These are phyloP conservation scores for Caenorhabditis afra DNA, from an alignment of 2,888 invertebrate species.

Conservation along the genomic window DNA sequence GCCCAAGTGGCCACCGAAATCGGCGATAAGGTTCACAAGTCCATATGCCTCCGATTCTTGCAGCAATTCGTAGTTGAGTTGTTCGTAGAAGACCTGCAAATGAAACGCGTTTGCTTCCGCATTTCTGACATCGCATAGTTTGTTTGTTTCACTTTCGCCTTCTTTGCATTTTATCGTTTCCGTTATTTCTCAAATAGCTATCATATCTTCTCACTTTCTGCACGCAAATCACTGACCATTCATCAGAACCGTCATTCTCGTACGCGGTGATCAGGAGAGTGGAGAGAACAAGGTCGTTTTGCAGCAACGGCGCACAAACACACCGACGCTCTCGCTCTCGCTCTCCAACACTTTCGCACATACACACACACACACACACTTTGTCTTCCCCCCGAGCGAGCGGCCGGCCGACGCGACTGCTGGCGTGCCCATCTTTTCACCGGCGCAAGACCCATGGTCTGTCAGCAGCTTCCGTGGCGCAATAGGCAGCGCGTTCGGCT, in stretches of 20 bases:
- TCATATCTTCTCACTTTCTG: slow-evolving; percentile 46
- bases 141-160: slow-evolving; percentile 18
- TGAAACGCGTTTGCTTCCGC: slow-evolving; percentile 19
- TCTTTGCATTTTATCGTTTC: not conserved
- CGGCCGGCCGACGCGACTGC: not conserved
- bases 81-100: slow-evolving; percentile 71
- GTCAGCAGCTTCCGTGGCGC: slow-evolving; percentile 61
- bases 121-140: slow-evolving; percentile 40
- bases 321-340: not conserved
- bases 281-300: not conserved
- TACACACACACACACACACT: too few species aligned
- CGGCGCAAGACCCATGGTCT: not conserved
- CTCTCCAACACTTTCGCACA: not conserved
- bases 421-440: not conserved
- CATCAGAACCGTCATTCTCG: slow-evolving; percentile 9
- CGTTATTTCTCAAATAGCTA: slow-evolving; percentile 1
- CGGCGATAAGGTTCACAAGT: slow-evolving; percentile 72
- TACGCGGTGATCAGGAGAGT: too few species aligned
- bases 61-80: slow-evolving; percentile 72
- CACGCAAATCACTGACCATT: slow-evolving; percentile 33
- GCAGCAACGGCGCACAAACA: slow-evolving; percentile 23
- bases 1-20: slow-evolving; percentile 74
- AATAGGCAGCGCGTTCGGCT: slow-evolving; percentile 91
- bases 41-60: slow-evolving; percentile 73
- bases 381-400: not conserved